Percentiles rank a stretch among this genome's conserved stretches.
Conservation (phyloP, 2,797 vertebrate genomes). For the Telmatherina bonti region DNA sequence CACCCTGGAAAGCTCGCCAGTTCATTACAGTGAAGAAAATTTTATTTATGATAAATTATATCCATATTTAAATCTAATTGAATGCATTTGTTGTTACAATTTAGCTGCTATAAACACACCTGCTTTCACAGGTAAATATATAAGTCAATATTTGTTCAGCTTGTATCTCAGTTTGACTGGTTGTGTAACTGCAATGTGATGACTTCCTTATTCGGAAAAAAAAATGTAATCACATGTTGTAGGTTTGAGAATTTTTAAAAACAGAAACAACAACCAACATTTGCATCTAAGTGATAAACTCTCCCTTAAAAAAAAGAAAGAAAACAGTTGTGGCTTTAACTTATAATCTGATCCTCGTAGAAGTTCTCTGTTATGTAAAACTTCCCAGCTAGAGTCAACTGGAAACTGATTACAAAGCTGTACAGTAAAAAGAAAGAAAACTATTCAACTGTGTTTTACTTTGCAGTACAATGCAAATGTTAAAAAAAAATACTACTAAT, state of each 20-base stretch:
- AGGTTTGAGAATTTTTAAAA: background rate
- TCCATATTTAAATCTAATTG: background rate
- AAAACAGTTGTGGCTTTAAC: background rate
- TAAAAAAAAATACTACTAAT: background rate
- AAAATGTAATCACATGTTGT: background rate
- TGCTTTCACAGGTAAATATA: background rate
- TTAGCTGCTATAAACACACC: background rate
- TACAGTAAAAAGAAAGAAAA: background rate
- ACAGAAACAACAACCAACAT: too few relatives aligned
- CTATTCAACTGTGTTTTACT: background rate
- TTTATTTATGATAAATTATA: background rate
- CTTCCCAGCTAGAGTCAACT: background rate
- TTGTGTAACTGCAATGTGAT: background rate
- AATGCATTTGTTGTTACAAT: background rate
- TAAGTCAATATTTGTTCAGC: background rate
- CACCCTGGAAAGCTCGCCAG: too few relatives aligned
- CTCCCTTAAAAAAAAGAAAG: background rate
- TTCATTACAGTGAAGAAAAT: background rate
- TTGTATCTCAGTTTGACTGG: background rate
- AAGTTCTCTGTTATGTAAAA: background rate
- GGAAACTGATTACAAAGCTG: background rate
- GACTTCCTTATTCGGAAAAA: background rate
- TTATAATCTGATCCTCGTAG: background rate
- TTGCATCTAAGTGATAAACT: background rate
- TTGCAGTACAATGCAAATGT: background rate